Conservation (phyloP, 2,113 vertebrate species). For the Perognathus longimembris region DNA sequence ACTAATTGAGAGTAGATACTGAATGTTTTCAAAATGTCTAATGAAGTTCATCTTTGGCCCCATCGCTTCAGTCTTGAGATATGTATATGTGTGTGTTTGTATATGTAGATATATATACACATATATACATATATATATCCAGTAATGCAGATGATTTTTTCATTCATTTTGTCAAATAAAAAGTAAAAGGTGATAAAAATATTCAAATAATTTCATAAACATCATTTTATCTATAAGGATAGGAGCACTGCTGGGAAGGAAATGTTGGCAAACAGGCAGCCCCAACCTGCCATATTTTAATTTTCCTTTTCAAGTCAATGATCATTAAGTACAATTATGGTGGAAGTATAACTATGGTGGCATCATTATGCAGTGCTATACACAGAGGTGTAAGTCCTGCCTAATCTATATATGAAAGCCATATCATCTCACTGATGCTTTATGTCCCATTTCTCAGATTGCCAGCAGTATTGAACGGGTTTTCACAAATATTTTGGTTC, state of each 20-base stretch:
- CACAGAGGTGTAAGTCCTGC: neutral
- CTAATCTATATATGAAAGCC: neutral
- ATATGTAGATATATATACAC: too few relatives aligned
- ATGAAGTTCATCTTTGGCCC: neutral
- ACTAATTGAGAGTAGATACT: neutral
- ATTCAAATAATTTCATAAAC: constrained; percentile 33
- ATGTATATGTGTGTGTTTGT: too few relatives aligned
- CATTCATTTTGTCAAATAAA: neutral
- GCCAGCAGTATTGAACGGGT: neutral
- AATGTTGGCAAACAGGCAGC: neutral
- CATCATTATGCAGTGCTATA: too few relatives aligned
- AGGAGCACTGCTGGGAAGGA: neutral
- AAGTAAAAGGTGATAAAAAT: constrained; percentile 36
- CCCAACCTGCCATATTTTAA: neutral
- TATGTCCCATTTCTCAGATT: neutral
- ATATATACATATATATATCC: neutral
- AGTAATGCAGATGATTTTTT: neutral
- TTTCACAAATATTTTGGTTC: neutral
- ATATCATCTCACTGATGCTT: neutral
- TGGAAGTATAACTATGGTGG: neutral
- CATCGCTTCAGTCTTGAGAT: neutral
- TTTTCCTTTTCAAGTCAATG: neutral
- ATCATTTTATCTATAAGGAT: neutral
- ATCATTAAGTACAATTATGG: neutral
- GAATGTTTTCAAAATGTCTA: neutral